A percentile compares a stretch with the other conserved stretches of the same genome.
phyloP scores from a whole-genome alignment of 37 sponge, comb jelly and placozoan species.

The Geodia barretti region DNA sequence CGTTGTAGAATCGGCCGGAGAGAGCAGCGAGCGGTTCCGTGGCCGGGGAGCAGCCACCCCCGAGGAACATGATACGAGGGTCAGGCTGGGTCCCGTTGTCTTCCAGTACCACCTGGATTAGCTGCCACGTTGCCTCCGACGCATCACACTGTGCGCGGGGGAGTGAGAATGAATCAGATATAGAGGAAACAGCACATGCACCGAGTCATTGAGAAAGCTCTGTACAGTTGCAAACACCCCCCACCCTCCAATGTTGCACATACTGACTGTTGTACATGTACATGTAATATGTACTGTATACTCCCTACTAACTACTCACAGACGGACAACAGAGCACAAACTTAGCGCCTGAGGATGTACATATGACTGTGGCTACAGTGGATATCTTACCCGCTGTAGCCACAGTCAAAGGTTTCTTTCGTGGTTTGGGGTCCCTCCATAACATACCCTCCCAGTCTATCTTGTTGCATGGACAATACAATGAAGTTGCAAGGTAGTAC shows the following conservation, averaged over 20 bases:
- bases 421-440: too few species aligned
- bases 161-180: neutral
- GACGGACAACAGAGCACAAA: too few species aligned
- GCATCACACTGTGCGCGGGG: slow-evolving; percentile 48
- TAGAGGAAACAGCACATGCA: neutral
- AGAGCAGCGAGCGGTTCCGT: slow-evolving; percentile 66
- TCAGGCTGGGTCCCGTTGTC: neutral
- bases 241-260: neutral
- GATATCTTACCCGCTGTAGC: too few species aligned
- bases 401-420: too few species aligned
- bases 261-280: neutral
- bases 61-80: slow-evolving; percentile 53
- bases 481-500: too few species aligned
- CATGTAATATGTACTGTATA: too few species aligned
- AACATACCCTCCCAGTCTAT: too few species aligned
- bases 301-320: too few species aligned
- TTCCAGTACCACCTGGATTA: slow-evolving; percentile 45
- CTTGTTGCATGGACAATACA: too few species aligned
- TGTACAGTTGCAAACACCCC: neutral
- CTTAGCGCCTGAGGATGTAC: too few species aligned
- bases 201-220: neutral
- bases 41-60: slow-evolving; percentile 62
- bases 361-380: too few species aligned
- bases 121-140: slow-evolving; percentile 69
- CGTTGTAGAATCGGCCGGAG: slow-evolving; percentile 44